Evolutionary conservation across 2,113 vertebrate genomes (phyloP), one percentile per base, ranked within the genome.

Genomic region (Corythoichthys haematopterus): DNA sequence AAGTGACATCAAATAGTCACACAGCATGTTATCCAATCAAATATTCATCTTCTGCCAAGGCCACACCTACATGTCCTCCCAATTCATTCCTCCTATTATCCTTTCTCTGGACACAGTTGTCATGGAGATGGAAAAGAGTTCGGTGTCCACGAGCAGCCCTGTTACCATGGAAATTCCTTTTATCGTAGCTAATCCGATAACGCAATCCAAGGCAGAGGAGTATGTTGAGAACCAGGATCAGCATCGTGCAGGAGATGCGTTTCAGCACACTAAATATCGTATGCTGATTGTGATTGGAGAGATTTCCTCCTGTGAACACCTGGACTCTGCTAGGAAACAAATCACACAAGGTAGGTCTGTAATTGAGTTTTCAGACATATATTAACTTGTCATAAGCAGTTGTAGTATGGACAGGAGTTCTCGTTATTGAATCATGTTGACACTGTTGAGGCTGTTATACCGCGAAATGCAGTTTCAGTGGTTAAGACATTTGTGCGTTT

Each of bases 211-310:
- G 10, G 61, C 51, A 58, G 71, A 71, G 68, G 77, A 82, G 74
- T 51, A 40, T 13, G 50, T 80, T 90, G 88, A 86, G 89, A 78
- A 86, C 75, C 91, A 78, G 14, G 86, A 72, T 70, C 53, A 75
- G 68, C 86, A 88, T 83, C 77, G 74, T 33, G 45, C 65, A 3
- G 66, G 60, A 69, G 76, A 80, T 6, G 74, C 79, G 5, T 81
- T 81, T 48, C 85, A 80, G 45, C 67, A 71, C 68, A 72, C 84
- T 62, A 88, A 86, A 62, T 85, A 93, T 70, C 93, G 93, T 68
- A 87, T 96, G 85, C 92, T 98, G n/a, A 93, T 93, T n/a, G 93
- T 94, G 45, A 91, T 96, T 73, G 94, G 96, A 9, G 93, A 94
- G 58, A 83, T 96, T 68, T 87, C 85, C 50, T 90, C 90, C 12